Base-by-base conservation (phyloP, 2,113 vertebrate genomes). In the Pseudopipra pipra region DNA sequence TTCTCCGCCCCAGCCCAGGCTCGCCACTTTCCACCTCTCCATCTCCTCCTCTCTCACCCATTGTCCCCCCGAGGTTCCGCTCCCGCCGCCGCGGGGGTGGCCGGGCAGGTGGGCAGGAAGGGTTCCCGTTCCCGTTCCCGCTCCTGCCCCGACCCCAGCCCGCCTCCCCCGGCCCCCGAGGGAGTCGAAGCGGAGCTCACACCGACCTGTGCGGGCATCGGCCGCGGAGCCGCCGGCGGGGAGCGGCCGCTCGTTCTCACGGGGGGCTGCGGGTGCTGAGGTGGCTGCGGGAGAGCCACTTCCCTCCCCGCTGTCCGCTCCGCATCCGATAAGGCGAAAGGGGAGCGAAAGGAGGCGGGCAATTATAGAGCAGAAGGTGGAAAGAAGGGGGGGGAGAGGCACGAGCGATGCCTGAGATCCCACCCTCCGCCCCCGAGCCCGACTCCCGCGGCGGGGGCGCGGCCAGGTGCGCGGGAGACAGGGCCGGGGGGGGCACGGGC, bases 351-450 rank as follows among this genome's bases (percentile, higher is more conserved):
- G 66, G 86, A 96, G 90, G 95, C 95, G 90, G 96, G 93, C 95
- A 95, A 51, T 95, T 96, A 96, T 85, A 95, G 51, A 77, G 59
- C 59, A 86, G 96, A 97, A 95, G 95, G 89, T 95, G 96, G 93
- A 91, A 95, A 58, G 71, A 49, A 66, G 61, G 9, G 14, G 41
- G 67, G 39, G 75, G 54, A 68, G 37, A 93, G 52, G 35, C 78
- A 62, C 2, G 52, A 54, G 41, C 21, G 52, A 21, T 47, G 88
- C 7, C 79, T 33, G 63, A 37, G 74, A 49, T 25, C 87, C 92
- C 80, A 15, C 84, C 90, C 90, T 37, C 95, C 68, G 54, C 73
- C 86, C 83, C 86, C 73, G 35, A 47, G 46, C 31, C 66, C 61
- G n/a, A 80, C 2, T 62, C 16, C 30, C 17, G 58, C 30, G 59